Percentiles rank a stretch among this genome's conserved stretches.
phyloP scores from a whole-genome alignment of 2,888 invertebrate species.

The Cyclophora punctaria region DNA sequence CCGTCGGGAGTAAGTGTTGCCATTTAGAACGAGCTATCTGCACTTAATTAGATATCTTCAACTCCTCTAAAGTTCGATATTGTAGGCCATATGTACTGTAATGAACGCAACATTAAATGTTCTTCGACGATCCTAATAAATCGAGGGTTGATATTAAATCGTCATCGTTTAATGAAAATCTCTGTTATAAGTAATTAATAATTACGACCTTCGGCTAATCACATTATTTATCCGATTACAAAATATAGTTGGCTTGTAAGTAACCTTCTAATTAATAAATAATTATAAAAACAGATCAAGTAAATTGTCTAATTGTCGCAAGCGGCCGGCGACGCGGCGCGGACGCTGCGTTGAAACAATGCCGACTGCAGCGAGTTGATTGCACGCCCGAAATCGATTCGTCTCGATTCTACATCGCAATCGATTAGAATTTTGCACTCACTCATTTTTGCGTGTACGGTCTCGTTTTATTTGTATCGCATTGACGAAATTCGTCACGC shows the following conservation, averaged over 20 bases:
- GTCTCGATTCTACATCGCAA: conserved; percentile 48
- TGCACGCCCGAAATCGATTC: conserved; percentile 61
- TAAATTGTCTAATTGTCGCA: conserved; percentile 46
- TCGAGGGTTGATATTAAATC: conserved; percentile 4
- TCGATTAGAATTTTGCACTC: conserved; percentile 47
- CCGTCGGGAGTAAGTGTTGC: conserved; percentile 29
- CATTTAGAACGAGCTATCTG: conserved; percentile 26
- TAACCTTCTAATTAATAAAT: conserved; percentile 35
- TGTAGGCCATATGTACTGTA: conserved; percentile 1
- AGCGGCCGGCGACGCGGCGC: conserved; percentile 12
- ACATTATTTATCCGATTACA: conserved; percentile 13
- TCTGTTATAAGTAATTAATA: conserved; percentile 10
- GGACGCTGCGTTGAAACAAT: conserved; percentile 45
- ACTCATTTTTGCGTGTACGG: conserved; percentile 42
- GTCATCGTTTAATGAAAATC: conserved; percentile 4
- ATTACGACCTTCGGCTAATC: conserved; percentile 14
- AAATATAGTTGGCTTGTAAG: conserved; percentile 16
- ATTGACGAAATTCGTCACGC: conserved; percentile 31
- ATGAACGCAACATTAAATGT: too few species aligned
- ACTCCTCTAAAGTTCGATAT: conserved; percentile 7
- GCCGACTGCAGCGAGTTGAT: conserved; percentile 16
- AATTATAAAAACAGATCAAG: conserved; percentile 58
- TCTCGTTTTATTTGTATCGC: conserved; percentile 42
- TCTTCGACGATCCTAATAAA: background rate
- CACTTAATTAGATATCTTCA: conserved; percentile 19